Evolutionary conservation across 2,888 invertebrate genomes (phyloP).

Genomic region (Thereva unica): DNA sequence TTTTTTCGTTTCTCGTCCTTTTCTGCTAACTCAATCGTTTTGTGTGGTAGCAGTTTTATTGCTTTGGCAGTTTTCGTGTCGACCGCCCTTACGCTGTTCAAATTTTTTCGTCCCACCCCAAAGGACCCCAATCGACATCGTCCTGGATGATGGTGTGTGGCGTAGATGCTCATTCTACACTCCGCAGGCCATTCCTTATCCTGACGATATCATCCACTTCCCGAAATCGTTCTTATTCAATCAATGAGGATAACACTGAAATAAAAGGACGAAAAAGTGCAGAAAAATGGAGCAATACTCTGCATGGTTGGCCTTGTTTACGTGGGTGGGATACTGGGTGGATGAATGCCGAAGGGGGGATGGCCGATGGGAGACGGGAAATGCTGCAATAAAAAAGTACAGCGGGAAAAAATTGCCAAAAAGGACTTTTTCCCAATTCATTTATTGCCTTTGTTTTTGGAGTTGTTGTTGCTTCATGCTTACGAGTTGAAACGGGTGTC

Average conservation of each 20-base stretch:
- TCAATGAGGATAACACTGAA: slow-evolving; percentile 41
- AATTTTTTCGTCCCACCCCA: slow-evolving; percentile 16
- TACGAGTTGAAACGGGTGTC: slow-evolving; percentile 41
- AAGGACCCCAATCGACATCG: slow-evolving; percentile 3
- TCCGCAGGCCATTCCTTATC: slow-evolving; percentile 24
- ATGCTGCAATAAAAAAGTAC: slow-evolving; percentile 26
- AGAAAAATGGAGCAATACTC: slow-evolving; percentile 22
- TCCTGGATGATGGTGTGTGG: neutral
- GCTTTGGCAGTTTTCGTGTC: slow-evolving; percentile 44
- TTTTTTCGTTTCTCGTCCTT: slow-evolving; percentile 19
- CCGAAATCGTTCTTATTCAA: slow-evolving; percentile 40
- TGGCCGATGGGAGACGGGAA: slow-evolving; percentile 3
- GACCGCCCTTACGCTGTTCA: slow-evolving; percentile 64
- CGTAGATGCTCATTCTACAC: neutral
- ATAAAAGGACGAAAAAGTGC: slow-evolving; percentile 37
- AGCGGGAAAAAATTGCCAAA: slow-evolving; percentile 29
- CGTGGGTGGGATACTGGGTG: slow-evolving; percentile 2
- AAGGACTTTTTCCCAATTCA: slow-evolving; percentile 41
- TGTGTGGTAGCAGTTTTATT: slow-evolving; percentile 39
- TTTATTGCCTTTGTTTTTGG: slow-evolving; percentile 37
- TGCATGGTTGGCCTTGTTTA: slow-evolving; percentile 26
- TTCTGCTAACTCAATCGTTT: slow-evolving; percentile 40
- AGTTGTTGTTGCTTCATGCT: slow-evolving; percentile 39
- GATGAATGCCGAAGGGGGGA: neutral
- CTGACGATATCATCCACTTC: slow-evolving; percentile 34